Conservation (phyloP, 2,888 invertebrate species). For the Lordiphosa andalusiaca region DNA sequence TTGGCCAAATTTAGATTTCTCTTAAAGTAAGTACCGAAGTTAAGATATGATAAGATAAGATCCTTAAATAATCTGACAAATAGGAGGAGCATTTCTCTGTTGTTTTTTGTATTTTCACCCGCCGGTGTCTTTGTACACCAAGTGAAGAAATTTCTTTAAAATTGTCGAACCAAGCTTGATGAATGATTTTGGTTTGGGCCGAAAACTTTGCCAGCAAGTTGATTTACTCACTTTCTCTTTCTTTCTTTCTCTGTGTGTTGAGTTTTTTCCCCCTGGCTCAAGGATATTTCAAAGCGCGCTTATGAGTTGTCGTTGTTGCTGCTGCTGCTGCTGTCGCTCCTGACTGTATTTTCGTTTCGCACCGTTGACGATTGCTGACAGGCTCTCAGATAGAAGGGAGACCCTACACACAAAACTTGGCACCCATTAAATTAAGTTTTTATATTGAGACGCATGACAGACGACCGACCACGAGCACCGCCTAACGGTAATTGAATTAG, state of each 20-base stretch:
- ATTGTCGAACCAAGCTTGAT: no score
- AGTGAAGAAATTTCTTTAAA: no score
- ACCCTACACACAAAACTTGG: slow-evolving; percentile 40
- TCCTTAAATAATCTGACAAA: no score
- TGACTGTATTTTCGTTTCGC: slow-evolving; percentile 13
- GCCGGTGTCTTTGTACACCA: no score
- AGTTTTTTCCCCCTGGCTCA: neutral
- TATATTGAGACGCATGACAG: slow-evolving; percentile 55
- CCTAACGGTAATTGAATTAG: slow-evolving; percentile 59
- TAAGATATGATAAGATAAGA: no score
- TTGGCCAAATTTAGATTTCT: no score
- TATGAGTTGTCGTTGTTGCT: neutral
- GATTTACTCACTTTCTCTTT: neutral
- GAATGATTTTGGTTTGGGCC: no score
- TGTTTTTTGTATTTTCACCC: no score
- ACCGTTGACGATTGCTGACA: slow-evolving; percentile 55
- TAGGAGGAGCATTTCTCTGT: no score
- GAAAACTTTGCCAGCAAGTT: no score
- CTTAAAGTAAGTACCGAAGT: no score
- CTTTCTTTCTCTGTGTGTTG: neutral
- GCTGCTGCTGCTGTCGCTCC: neutral
- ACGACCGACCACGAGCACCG: slow-evolving; percentile 15
- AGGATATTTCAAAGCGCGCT: no score
- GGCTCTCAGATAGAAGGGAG: slow-evolving; percentile 39
- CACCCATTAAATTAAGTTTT: slow-evolving; percentile 69